These are phyloP conservation scores for Panthera uncia DNA, from an alignment of 2,113 vertebrate species.

Conservation along the genomic window DNA sequence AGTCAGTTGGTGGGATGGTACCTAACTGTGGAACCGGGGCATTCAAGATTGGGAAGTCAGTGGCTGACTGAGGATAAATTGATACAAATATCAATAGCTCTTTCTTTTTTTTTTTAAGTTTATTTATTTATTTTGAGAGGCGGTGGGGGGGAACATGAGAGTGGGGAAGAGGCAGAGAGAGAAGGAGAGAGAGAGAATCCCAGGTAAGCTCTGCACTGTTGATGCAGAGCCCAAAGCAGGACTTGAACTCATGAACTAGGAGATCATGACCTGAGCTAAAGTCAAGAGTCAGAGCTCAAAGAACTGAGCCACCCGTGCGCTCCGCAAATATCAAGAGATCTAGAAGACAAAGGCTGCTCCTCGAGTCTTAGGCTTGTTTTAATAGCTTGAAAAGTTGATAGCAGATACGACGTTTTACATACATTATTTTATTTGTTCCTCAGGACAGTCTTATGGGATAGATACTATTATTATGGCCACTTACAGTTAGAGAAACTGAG, in stretches of 20 bases:
- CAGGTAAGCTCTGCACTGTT: too few relatives aligned
- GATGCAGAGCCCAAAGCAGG: too few relatives aligned
- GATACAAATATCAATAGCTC: not conserved
- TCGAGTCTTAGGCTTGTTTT: not conserved
- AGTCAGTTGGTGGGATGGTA: not conserved
- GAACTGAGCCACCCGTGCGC: too few relatives aligned
- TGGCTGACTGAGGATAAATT: not conserved
- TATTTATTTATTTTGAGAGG: too few relatives aligned
- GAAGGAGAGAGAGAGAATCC: too few relatives aligned
- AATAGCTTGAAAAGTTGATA: not conserved
- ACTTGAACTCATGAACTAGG: too few relatives aligned
- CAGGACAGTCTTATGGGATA: not conserved
- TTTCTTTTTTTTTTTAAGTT: not conserved
- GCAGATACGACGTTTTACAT: not conserved
- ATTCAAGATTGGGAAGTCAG: not conserved
- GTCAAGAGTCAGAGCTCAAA: too few relatives aligned
- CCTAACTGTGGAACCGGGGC: rapidly evolving
- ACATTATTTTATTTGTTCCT: not conserved
- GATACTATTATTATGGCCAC: not conserved
- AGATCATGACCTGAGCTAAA: too few relatives aligned
- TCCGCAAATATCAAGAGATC: not conserved
- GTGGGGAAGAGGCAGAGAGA: too few relatives aligned
- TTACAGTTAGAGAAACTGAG: not conserved
- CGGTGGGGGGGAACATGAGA: too few relatives aligned
- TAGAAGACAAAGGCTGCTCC: not conserved